Conservation (phyloP, 53 echinoderm and acorn worm species). For the Apostichopus leukothele region DNA sequence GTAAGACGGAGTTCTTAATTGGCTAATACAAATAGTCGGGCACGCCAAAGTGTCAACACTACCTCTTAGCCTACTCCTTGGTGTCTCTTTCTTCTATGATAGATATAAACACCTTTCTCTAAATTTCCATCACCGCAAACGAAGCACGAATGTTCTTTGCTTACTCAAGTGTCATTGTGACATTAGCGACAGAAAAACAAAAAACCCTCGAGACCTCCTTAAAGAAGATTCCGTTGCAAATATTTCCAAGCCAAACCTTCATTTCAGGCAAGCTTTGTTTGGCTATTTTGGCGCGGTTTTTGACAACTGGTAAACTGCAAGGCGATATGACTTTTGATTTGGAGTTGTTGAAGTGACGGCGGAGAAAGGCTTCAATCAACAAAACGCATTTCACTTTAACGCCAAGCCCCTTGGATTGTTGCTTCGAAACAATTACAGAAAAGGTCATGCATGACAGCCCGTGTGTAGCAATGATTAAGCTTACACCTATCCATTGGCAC, state of each 20-base stretch:
- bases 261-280: slow-evolving; percentile 30
- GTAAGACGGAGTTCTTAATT: not conserved
- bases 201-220: slow-evolving; percentile 19
- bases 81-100: slow-evolving; percentile 2
- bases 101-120: slow-evolving; percentile 35
- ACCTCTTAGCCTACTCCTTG: slow-evolving; percentile 32
- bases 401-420: not conserved
- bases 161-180: slow-evolving; percentile 30
- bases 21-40: not conserved
- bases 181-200: slow-evolving; percentile 33
- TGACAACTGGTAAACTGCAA: slow-evolving; percentile 39
- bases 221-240: slow-evolving; percentile 5
- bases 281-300: slow-evolving; percentile 41
- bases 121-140: slow-evolving; percentile 31
- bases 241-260: not conserved
- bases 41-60: slow-evolving; percentile 30
- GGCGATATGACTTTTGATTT: slow-evolving; percentile 41
- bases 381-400: slow-evolving; percentile 37
- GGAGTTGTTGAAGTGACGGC: slow-evolving; percentile 24
- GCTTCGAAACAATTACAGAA: slow-evolving; percentile 16
- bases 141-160: slow-evolving; percentile 35
- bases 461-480: slow-evolving; percentile 20
- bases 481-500: not conserved
- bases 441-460: slow-evolving; percentile 30
- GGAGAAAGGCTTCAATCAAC: slow-evolving; percentile 35